These are phyloP conservation scores for Crotalus horridus DNA, from an alignment of 2,113 vertebrate species.

Conservation along the genomic window DNA sequence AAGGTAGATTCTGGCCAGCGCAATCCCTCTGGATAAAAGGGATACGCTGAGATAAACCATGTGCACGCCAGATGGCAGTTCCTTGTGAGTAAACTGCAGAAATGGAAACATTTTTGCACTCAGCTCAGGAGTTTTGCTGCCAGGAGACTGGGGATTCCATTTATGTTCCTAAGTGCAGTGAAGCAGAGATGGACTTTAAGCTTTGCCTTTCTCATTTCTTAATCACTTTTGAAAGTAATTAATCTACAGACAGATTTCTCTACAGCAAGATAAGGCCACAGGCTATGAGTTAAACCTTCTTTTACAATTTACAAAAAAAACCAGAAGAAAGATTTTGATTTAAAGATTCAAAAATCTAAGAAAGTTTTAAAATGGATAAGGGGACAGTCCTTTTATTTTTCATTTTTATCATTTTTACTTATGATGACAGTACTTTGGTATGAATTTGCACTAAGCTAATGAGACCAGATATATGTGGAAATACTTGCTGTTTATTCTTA, in stretches of 20 bases:
- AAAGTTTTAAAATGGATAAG: background rate
- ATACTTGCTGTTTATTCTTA: background rate
- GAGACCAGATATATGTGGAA: background rate
- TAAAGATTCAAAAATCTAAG: background rate
- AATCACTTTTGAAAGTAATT: background rate
- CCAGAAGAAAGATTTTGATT: background rate
- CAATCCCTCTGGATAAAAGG: background rate
- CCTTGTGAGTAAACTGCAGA: background rate
- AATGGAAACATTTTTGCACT: background rate
- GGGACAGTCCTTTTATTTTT: background rate
- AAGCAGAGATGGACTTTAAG: background rate
- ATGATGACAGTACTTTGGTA: background rate
- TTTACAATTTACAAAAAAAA: background rate
- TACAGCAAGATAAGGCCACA: background rate
- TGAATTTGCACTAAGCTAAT: background rate
- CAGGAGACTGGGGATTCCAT: background rate
- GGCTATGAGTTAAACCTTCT: background rate
- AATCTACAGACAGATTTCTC: background rate
- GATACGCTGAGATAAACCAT: background rate
- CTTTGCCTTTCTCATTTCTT: background rate
- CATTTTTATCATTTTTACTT: background rate
- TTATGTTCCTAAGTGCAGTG: background rate
- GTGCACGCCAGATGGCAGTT: background rate
- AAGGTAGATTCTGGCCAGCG: background rate
- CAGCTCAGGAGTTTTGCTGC: background rate